A percentile compares a stretch with the other conserved stretches of the same genome.
Evolutionary conservation across 1,140 invertebrate species (phyloP).

Genomic region (Pomacea maculata): DNA sequence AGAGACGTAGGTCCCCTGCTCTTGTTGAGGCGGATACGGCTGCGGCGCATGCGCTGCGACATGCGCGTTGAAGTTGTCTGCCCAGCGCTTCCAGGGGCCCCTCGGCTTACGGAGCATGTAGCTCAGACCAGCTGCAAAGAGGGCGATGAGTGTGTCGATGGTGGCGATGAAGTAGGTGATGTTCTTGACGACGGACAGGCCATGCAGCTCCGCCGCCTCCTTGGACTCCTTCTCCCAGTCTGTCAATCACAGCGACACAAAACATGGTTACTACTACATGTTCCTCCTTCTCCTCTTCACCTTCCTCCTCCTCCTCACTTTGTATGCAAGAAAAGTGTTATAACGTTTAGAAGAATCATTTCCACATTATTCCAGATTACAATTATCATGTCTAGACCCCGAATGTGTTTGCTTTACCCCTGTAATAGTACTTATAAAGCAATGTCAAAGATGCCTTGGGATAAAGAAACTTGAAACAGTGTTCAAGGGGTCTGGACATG

Average conservation of each 20-base stretch:
- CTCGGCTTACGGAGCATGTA: conserved; percentile 5
- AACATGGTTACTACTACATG: no score
- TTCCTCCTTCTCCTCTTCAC: no score
- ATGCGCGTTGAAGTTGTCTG: conserved; percentile 21
- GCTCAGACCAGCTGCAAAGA: conserved; percentile 6
- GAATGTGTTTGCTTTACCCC: no score
- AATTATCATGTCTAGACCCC: no score
- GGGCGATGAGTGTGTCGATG: conserved; percentile 20
- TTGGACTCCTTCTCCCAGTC: conserved; percentile 15
- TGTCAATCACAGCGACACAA: neutral
- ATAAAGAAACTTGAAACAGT: no score
- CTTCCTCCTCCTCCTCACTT: no score
- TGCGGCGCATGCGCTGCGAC: conserved; percentile 18
- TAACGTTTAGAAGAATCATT: no score
- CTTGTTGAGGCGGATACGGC: conserved; percentile 11
- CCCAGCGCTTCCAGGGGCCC: conserved; percentile 18
- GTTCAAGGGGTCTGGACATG: no score
- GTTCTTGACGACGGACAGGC: conserved; percentile 2
- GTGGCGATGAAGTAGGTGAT: conserved; percentile 26
- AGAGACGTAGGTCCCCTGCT: conserved; percentile 11
- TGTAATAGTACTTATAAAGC: no score
- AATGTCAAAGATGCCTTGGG: no score
- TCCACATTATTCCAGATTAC: no score
- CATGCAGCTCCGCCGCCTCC: conserved; percentile 11
- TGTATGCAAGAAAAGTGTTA: no score